phyloP scores from a whole-genome alignment of 2,113 vertebrate genomes.

The Phylloscopus trochiloides region DNA sequence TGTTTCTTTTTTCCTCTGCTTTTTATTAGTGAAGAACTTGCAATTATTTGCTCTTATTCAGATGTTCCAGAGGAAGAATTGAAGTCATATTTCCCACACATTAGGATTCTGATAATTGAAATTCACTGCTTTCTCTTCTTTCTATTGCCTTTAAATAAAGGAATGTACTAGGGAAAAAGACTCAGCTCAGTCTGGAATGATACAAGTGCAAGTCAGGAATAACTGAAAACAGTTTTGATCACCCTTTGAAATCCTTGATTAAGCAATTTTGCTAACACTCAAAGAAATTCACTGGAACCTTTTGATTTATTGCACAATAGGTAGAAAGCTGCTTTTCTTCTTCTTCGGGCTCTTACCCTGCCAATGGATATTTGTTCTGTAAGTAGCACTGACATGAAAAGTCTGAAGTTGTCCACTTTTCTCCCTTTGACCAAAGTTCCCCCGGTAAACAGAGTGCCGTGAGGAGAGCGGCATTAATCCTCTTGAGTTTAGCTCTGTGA shows the following conservation, averaged over 20 bases:
- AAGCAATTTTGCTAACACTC: conserved; percentile 52
- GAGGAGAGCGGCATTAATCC: neutral
- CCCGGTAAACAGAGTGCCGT: neutral
- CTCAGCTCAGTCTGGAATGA: conserved; percentile 30
- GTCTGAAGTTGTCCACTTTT: conserved; percentile 51
- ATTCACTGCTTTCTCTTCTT: conserved; percentile 49
- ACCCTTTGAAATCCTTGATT: conserved; percentile 49
- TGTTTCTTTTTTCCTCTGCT: conserved; percentile 22
- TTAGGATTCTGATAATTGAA: conserved; percentile 28
- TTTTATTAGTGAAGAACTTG: conserved; percentile 27
- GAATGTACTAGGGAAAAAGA: neutral
- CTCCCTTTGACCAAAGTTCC: conserved; percentile 34
- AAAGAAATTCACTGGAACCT: conserved; percentile 48
- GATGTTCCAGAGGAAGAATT: conserved; percentile 27
- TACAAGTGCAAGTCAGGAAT: conserved; percentile 56
- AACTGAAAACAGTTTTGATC: conserved; percentile 63
- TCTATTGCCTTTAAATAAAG: conserved; percentile 37
- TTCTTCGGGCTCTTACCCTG: conserved; percentile 20
- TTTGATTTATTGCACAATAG: conserved; percentile 63
- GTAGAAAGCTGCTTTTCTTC: conserved; percentile 57
- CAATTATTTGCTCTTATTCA: conserved; percentile 40
- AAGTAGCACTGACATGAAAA: conserved; percentile 48
- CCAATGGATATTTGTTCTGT: conserved; percentile 57
- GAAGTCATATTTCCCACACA: conserved; percentile 50
- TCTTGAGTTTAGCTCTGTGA: neutral